Percentiles rank a stretch among this genome's conserved stretches.
phyloP scores from a whole-genome alignment of 2,797 vertebrate species.

The Anolis apletophallus region DNA sequence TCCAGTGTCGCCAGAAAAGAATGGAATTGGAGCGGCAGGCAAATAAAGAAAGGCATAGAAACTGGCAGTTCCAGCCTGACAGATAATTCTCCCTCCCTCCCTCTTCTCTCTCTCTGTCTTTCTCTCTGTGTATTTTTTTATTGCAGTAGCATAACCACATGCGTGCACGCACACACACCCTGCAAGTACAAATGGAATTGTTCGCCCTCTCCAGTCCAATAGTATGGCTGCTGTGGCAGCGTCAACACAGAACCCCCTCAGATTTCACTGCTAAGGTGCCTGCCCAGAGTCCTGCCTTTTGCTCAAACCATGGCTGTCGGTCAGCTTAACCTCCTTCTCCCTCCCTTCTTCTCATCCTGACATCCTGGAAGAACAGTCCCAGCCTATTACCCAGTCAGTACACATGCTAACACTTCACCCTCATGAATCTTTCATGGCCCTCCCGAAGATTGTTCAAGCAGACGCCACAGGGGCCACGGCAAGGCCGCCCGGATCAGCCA shows the following conservation, averaged over 20 bases:
- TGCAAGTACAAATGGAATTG: slow-evolving; percentile 3
- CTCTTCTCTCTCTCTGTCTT: background rate
- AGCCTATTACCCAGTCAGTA: slow-evolving; percentile 33
- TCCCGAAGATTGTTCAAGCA: slow-evolving; percentile 28
- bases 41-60: slow-evolving; percentile 26
- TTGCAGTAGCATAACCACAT: rapidly evolving
- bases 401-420: slow-evolving; percentile 9
- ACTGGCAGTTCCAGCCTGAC: background rate
- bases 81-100: background rate
- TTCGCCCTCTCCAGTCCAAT: background rate
- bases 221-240: background rate
- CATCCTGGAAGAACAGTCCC: slow-evolving; percentile 23
- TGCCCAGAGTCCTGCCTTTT: background rate
- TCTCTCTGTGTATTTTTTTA: rapidly evolving
- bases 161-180: background rate
- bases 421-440: slow-evolving; percentile 46
- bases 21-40: background rate
- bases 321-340: background rate
- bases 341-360: background rate
- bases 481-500: slow-evolving; percentile 4
- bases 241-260: background rate
- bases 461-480: background rate
- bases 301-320: background rate
- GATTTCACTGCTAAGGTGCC: background rate
- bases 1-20: background rate